Percentiles rank a stretch among this genome's conserved stretches.
Conservation (phyloP, 2,113 vertebrate genomes). For the Melanocharis versteri region DNA sequence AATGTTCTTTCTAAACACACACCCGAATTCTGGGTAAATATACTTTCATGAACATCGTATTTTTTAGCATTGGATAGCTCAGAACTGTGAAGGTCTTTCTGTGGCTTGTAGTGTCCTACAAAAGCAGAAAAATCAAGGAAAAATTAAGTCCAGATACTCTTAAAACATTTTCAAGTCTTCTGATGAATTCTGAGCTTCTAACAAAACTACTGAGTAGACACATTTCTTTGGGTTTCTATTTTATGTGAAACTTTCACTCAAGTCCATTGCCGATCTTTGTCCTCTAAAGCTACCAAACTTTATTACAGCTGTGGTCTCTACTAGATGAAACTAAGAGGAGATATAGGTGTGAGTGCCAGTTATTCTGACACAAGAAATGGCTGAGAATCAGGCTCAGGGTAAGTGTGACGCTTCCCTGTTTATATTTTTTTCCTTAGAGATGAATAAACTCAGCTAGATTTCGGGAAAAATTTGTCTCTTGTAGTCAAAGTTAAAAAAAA, state of each 20-base stretch:
- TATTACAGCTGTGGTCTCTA: not conserved
- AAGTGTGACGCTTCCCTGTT: not conserved
- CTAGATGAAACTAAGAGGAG: not conserved
- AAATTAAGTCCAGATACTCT: not conserved
- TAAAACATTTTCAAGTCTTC: not conserved
- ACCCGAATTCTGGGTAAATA: not conserved
- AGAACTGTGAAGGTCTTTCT: not conserved
- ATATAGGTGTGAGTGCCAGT: not conserved
- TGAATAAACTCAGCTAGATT: constrained; percentile 25
- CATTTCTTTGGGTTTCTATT: not conserved
- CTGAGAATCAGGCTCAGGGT: not conserved
- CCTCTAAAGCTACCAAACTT: not conserved
- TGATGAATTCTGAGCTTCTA: not conserved
- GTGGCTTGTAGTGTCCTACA: not conserved
- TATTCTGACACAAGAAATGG: not conserved
- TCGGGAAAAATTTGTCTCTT: not conserved
- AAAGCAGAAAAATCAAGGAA: not conserved
- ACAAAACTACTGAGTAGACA: not conserved
- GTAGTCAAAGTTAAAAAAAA: not conserved
- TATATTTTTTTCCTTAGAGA: constrained; percentile 26
- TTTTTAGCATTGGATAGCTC: not conserved
- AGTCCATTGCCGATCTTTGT: not conserved
- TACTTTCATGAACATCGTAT: not conserved
- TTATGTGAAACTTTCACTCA: not conserved
- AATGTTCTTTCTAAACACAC: not conserved